phyloP scores from a whole-genome alignment of 2,888 invertebrate species.

The Caenorhabditis sulstoni region DNA sequence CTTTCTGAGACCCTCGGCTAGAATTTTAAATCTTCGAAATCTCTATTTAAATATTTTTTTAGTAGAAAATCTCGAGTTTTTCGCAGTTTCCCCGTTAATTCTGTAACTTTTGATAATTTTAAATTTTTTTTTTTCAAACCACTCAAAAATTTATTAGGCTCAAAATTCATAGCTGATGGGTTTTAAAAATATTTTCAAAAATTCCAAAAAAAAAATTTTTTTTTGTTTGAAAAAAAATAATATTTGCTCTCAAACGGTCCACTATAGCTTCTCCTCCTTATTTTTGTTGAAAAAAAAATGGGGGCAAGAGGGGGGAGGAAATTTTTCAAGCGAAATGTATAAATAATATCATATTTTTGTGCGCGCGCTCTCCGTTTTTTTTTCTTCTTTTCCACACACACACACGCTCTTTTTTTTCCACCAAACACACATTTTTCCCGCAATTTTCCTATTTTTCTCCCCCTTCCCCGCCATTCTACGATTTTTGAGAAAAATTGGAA shows the following conservation, averaged over 20 bases:
- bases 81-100: too few relatives aligned
- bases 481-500: slow-evolving; percentile 10
- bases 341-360: slow-evolving; percentile 51
- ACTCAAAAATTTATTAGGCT: too few relatives aligned
- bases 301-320: not conserved
- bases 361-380: not conserved
- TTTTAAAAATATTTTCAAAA: too few relatives aligned
- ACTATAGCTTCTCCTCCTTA: slow-evolving; percentile 11
- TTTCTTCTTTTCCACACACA: not conserved
- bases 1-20: too few relatives aligned
- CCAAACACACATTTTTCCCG: not conserved
- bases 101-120: too few relatives aligned
- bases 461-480: not conserved
- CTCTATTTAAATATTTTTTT: too few relatives aligned
- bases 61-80: too few relatives aligned
- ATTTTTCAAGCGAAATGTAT: slow-evolving; percentile 54
- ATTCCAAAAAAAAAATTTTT: too few relatives aligned
- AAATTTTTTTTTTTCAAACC: too few relatives aligned
- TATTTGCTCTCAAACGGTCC: slow-evolving; percentile 2
- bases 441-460: slow-evolving; percentile 1
- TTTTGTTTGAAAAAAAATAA: too few relatives aligned
- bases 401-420: not conserved
- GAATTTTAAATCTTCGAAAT: too few relatives aligned
- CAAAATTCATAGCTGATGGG: too few relatives aligned
- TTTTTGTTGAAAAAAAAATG: slow-evolving; percentile 47